Base-by-base conservation (phyloP, 1,140 invertebrate genomes). In the Neocloeon triangulifer region DNA sequence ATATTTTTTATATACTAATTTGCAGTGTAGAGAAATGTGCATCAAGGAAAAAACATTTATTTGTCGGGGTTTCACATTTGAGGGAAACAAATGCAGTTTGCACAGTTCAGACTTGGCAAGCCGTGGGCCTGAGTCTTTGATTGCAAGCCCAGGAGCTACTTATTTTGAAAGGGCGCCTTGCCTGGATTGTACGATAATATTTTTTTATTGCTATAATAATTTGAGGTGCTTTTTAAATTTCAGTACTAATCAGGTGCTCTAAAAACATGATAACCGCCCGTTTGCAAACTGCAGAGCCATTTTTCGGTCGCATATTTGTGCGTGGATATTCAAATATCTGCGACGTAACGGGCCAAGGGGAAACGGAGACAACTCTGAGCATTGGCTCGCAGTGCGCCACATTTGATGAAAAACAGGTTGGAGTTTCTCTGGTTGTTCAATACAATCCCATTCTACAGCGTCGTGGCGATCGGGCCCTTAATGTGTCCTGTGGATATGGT, bases 391-490 rank as follows among this genome's bases (percentile, higher is more conserved):
- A 53, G 13, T 32, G 38, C 2, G 34, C 28, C 5, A 42, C 45
- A 4, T 7, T 26, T 31, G 2, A 35, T 23, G 2, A 36, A 37
- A 18, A 44, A 50, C 6, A 33, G 30, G 0, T 57, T 53, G 31
- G 51, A n/a, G 56, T 58, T 7, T 55, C 58, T 1, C 47, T 69
- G n/a, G 53, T 67, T 0, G 50, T 69, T 10, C 65, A 69, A 39
- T 57, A 61, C 33, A 65, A 69, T 42, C 61, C 63, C 2, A 54
- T 66, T 30, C 61, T 69, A 15, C 65, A 69, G 37, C 48, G 60
- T 27, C 45, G 59, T 13, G 62, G 61, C 3, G 65, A 69, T 41
- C 48, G 61, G 29, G 54, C 64, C 3, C 51, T 66, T 14, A 54
- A 53, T 38, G 46, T 67, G 1, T 57, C 61, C 8, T 69, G 65